Conservation (phyloP, 2,797 vertebrate genomes). For the Sternarchorhynchus goeldii region DNA sequence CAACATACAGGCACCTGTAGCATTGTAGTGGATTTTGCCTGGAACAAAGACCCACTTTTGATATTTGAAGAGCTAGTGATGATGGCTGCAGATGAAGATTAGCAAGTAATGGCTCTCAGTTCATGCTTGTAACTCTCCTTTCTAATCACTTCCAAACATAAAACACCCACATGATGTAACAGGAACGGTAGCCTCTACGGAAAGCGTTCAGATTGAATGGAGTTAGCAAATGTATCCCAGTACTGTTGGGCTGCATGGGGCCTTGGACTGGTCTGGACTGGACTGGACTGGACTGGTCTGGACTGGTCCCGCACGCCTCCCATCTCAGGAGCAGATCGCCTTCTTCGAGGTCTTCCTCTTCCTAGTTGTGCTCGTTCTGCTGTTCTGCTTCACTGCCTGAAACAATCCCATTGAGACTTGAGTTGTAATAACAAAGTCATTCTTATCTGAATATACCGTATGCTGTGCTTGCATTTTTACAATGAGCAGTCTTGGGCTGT, state of each 20-base stretch:
- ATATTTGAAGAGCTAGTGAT: background rate
- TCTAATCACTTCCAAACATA: background rate
- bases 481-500: no score
- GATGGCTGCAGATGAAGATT: background rate
- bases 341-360: conserved; percentile 47
- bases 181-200: background rate
- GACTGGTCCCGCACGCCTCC: background rate
- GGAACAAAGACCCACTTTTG: background rate
- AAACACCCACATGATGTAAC: background rate
- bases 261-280: background rate
- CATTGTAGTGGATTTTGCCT: no score
- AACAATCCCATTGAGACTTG: conserved; percentile 12
- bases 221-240: background rate
- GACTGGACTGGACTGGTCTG: background rate
- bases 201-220: background rate
- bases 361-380: conserved; percentile 36
- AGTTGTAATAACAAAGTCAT: background rate
- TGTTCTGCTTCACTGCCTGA: conserved; percentile 37
- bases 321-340: conserved; percentile 31
- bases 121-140: background rate
- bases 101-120: background rate
- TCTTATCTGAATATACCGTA: no score
- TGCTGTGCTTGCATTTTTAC: no score
- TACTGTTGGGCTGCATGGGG: background rate
- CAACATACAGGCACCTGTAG: background rate